A percentile compares a stretch with the other conserved stretches of the same genome.
Conservation (phyloP, 2,113 vertebrate genomes). For the Pristiophorus japonicus region DNA sequence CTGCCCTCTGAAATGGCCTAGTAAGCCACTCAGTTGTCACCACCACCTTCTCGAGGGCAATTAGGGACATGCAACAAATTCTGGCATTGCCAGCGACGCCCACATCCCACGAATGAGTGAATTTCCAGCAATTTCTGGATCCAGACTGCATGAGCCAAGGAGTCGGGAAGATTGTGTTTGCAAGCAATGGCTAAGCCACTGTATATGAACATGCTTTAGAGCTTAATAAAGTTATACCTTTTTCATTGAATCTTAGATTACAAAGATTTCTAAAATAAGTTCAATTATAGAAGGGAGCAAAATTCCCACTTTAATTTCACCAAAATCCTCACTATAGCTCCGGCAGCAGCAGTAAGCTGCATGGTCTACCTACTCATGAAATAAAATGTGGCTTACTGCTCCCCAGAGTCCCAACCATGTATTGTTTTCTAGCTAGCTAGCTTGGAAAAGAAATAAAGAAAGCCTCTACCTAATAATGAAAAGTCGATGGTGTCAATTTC, state of each 20-base stretch:
- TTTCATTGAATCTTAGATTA: not conserved
- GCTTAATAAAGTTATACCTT: not conserved
- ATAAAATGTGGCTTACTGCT: not conserved
- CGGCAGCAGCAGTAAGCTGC: not conserved
- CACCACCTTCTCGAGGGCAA: too few relatives aligned
- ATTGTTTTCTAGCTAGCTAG: not conserved
- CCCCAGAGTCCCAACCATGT: not conserved
- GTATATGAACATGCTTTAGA: not conserved
- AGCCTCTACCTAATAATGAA: not conserved
- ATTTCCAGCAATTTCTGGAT: not conserved
- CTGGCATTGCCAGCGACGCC: too few relatives aligned
- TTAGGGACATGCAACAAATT: too few relatives aligned
- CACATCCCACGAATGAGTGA: too few relatives aligned
- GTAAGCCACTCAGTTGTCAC: too few relatives aligned
- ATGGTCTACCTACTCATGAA: not conserved
- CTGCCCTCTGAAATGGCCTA: too few relatives aligned
- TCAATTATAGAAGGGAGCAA: not conserved
- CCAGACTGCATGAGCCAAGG: not conserved
- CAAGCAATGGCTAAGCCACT: too few relatives aligned
- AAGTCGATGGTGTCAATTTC: not conserved
- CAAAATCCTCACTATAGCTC: not conserved
- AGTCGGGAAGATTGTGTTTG: not conserved
- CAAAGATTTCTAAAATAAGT: not conserved
- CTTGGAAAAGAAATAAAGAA: not conserved
- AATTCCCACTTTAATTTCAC: slow-evolving; percentile 6